Evolutionary conservation across 30 jellyfish, hydroid and myxozoan genomes (phyloP), one percentile per base, ranked within the genome.

Genomic region (Mastigias papua): DNA sequence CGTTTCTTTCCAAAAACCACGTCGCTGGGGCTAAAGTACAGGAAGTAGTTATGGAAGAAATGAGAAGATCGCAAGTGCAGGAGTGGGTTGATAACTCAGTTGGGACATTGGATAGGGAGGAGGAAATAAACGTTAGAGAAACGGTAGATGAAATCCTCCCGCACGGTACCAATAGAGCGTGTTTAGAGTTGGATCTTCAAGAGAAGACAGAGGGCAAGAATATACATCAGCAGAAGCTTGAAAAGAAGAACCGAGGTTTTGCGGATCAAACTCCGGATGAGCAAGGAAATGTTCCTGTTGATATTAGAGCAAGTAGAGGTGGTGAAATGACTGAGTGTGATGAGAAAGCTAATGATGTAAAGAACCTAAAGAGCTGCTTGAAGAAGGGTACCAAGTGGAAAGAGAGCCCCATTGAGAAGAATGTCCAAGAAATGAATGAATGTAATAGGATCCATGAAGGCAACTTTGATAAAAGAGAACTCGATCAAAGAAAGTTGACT

Each of bases 11-110:
- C 6, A 63, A 63, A 10, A 20, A 23, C 42, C 74, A 63, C 42
- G 42, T 1, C 22, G 42, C 74, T 63, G 42, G 42, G 4, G 23
- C 3, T 63, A 63, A 23, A 7, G 26, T 2, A 25, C 31, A 62
- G 0, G 76, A 35, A 8, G 62, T 27, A 13, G 64, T 17, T 22
- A 37, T 72, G 26, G 86, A 34, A 27, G 83, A 85, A 72, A 42
- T 9, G 9, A 65, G 82, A 20, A 69, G 77, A 15, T 70, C 88
- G 26, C 74, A 85, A 34, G 94, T 85, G 73, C 94, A 72, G 63
- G 88, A 85, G 17, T 85, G 94, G 94, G 94, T 85, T 15, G 71
- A 85, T 37, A 85, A 77, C 32, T 85, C 94, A 27, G 60, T 80
- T 34, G 34, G 46, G 15, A 58, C 48, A 20, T 34, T 15, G 23